Base-by-base conservation (phyloP, 2,888 invertebrate genomes). In the Tinea pellionella region DNA sequence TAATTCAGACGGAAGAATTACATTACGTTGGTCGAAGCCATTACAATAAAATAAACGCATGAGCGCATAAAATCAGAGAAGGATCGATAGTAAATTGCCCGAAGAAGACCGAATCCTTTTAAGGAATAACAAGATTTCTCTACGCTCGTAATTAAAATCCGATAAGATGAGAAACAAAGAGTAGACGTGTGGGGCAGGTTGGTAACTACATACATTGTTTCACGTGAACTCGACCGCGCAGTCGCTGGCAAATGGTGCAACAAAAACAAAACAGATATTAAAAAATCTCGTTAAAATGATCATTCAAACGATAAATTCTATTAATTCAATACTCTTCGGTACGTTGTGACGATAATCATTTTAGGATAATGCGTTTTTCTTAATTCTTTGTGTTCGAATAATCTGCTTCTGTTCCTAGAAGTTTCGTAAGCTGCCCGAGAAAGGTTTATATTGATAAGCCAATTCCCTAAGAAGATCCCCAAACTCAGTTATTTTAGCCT, bases 81-180 rank as follows among this genome's bases (percentile, higher is more conserved):
- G 37, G 57, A 57, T 32, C 32, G 57, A 30, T 57, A 37, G 37
- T 37, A 37, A 30, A 37, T 16, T 32, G 57, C 37, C 29, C 32
- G 57, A 57, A 57, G 53, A 53, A 53, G 24, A 57, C 53, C 80
- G 78, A 80, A 81, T 80, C 83, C 80, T 76, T 80, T 81, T 80
- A 84, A 83, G 81, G 83, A 72, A 80, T 81, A 85, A 85, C 80
- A 70, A 84, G 83, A 82, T 82, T 82, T 80, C 82, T 80, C 79
- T 80, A 81, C 80, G 76, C 73, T 72, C 75, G 81, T 85, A 85
- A 85, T 87, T 86, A 85, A 85, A 87, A 85, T 85, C 83, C 75
- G 86, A 85, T 87, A 85, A 86, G 82, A 83, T 78, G 76, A 78
- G 75, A 84, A 82, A 86, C 83, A 85, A 86, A 85, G 81, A 81